Evolutionary conservation across 2,888 invertebrate species (phyloP).

Genomic region (Tiphia femorata): DNA sequence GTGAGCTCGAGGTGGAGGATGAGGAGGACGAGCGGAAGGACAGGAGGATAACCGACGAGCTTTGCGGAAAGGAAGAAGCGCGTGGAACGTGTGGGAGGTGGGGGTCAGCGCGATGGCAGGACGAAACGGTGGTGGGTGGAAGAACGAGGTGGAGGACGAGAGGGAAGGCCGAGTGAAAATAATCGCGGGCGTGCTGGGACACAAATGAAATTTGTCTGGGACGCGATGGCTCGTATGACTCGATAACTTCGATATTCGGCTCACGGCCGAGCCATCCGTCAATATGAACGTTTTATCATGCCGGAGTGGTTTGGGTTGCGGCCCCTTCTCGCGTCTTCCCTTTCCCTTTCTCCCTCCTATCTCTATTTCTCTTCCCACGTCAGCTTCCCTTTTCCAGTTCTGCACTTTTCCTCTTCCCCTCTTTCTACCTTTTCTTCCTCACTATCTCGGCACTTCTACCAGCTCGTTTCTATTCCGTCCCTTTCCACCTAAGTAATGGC

Average conservation of each 20-base stretch:
- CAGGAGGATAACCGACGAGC: too few relatives aligned
- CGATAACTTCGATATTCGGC: slow-evolving; percentile 43
- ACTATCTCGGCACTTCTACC: too few relatives aligned
- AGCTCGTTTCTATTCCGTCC: too few relatives aligned
- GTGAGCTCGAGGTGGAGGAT: neutral
- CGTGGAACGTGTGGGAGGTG: neutral
- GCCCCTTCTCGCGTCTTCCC: neutral
- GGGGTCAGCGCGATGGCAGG: neutral
- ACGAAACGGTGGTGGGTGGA: neutral
- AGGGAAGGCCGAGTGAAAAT: slow-evolving; percentile 30
- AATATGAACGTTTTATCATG: slow-evolving; percentile 39
- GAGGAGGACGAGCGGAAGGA: too few relatives aligned
- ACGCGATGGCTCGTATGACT: slow-evolving; percentile 41
- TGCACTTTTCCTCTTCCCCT: slow-evolving; percentile 10
- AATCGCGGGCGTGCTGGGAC: slow-evolving; percentile 35
- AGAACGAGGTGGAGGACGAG: slow-evolving; percentile 1
- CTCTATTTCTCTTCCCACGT: neutral
- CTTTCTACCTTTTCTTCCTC: too few relatives aligned
- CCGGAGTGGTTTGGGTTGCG: neutral
- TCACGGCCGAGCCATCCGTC: slow-evolving; percentile 41
- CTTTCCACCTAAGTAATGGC: too few relatives aligned
- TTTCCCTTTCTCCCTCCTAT: neutral
- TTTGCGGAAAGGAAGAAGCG: too few relatives aligned
- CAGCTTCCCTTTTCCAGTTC: neutral
- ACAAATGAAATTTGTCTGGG: slow-evolving; percentile 48